Percentiles rank a stretch among this genome's conserved stretches.
These are phyloP conservation scores for Cherax quadricarinatus DNA, from an alignment of 1,140 invertebrate species.

Conservation along the genomic window DNA sequence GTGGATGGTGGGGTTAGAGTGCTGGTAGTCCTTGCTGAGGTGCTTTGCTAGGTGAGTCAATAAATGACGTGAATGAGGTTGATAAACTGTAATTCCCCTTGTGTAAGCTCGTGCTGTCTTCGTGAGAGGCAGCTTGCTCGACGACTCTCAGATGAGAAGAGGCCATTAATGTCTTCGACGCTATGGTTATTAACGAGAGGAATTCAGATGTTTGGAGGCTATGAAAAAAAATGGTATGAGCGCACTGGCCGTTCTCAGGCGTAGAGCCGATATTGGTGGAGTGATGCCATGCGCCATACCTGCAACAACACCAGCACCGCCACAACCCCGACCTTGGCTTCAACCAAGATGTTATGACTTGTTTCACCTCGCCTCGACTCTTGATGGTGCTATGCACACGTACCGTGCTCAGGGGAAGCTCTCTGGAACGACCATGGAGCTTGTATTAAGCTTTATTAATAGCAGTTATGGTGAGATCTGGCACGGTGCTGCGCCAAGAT, in stretches of 20 bases:
- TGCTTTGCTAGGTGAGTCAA: constrained; percentile 39
- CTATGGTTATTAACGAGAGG: not conserved
- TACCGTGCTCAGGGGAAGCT: constrained; percentile 11
- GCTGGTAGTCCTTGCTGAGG: constrained; percentile 1
- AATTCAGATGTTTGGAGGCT: constrained; percentile 3
- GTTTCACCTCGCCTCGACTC: not conserved
- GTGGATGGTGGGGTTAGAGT: not conserved
- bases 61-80: constrained; percentile 46
- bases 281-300: not conserved
- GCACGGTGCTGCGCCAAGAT: constrained; percentile 60
- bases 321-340: not conserved
- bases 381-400: not conserved
- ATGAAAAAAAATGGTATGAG: not conserved
- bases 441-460: constrained; percentile 64
- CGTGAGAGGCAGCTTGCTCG: not conserved
- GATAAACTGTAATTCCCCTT: constrained; percentile 46
- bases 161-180: not conserved
- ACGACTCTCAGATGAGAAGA: not conserved
- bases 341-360: not conserved
- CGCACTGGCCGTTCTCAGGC: not conserved
- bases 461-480: constrained; percentile 53
- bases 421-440: constrained; percentile 42
- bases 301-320: constrained; percentile 18
- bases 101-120: constrained; percentile 10
- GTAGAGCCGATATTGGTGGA: constrained; percentile 28